A percentile compares a stretch with the other conserved stretches of the same genome.
Evolutionary conservation across 2,113 vertebrate genomes (phyloP).

Genomic region (Ochotona princeps): DNA sequence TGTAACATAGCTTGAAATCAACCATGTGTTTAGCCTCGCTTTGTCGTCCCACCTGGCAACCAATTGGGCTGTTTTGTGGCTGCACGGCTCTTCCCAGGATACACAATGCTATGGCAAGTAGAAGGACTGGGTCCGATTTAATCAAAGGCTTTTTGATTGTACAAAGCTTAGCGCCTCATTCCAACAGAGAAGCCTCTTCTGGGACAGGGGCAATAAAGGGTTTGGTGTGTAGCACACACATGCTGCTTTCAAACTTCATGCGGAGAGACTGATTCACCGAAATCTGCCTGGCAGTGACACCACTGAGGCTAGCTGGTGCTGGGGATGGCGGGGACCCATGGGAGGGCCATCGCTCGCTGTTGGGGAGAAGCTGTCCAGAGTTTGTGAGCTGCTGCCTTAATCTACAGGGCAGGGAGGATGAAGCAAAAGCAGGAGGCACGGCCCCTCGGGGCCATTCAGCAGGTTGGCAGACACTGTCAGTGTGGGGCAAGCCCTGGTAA

Average conservation of each 20-base stretch:
- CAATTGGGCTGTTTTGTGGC: constrained; percentile 71
- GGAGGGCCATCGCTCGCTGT: not conserved
- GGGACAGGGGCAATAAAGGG: constrained; percentile 62
- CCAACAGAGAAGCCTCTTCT: constrained; percentile 75
- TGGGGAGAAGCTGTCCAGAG: not conserved
- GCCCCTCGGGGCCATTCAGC: not conserved
- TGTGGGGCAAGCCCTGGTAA: not conserved
- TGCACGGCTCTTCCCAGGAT: constrained; percentile 70
- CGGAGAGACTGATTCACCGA: constrained; percentile 66
- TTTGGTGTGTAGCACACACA: constrained; percentile 45
- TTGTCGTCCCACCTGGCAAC: constrained; percentile 75
- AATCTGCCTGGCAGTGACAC: constrained; percentile 11
- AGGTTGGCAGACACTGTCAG: not conserved
- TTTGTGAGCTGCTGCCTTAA: not conserved
- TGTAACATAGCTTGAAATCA: constrained; percentile 80
- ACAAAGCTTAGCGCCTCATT: constrained; percentile 69
- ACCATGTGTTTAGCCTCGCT: constrained; percentile 73
- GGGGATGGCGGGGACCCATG: not conserved
- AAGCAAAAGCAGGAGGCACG: not conserved
- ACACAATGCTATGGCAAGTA: constrained; percentile 67
- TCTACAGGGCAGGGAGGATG: not conserved
- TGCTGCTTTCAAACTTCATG: constrained; percentile 46
- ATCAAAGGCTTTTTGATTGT: constrained; percentile 80
- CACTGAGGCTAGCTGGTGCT: not conserved
- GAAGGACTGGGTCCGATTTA: constrained; percentile 77